Conservation (phyloP, 2,888 invertebrate species). For the Hyposoter didymator region DNA sequence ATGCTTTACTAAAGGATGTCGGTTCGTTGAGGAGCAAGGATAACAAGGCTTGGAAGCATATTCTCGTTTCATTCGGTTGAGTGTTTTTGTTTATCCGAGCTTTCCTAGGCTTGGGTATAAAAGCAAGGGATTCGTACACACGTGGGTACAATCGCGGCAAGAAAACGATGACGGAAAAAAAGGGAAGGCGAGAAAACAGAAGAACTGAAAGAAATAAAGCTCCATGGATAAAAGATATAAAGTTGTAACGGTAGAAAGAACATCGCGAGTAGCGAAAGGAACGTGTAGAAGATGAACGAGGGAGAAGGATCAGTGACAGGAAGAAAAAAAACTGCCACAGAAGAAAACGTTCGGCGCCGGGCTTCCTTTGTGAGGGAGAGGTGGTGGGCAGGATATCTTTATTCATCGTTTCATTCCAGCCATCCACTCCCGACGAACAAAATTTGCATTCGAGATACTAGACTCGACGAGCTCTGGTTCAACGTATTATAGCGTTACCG, state of each 20-base stretch:
- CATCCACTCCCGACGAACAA: slow-evolving; percentile 67
- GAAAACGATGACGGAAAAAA: slow-evolving; percentile 8
- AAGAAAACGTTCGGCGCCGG: slow-evolving; percentile 48
- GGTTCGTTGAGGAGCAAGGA: background rate
- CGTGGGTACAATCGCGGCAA: background rate
- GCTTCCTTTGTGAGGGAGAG: slow-evolving; percentile 20
- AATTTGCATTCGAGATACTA: slow-evolving; percentile 72
- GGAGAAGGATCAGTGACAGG: slow-evolving; percentile 53
- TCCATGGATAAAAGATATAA: slow-evolving; percentile 26
- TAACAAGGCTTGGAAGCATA: background rate
- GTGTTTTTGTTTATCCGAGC: background rate
- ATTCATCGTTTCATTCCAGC: slow-evolving; percentile 72
- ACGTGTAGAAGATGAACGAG: slow-evolving; percentile 33
- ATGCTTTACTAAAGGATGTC: background rate
- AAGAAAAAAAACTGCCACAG: slow-evolving; percentile 35
- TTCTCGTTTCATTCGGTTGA: slow-evolving; percentile 7
- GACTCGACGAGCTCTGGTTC: slow-evolving; percentile 50
- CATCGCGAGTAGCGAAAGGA: background rate
- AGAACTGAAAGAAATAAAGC: slow-evolving; percentile 35
- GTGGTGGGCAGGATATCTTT: slow-evolving; percentile 68
- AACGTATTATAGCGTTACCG: slow-evolving; percentile 60
- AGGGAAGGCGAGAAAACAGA: background rate
- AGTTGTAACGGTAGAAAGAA: slow-evolving; percentile 45
- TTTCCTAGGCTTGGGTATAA: background rate
- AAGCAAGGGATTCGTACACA: background rate